Evolutionary conservation across 1,140 invertebrate species (phyloP).

Genomic region (Tetragonula clypearis): DNA sequence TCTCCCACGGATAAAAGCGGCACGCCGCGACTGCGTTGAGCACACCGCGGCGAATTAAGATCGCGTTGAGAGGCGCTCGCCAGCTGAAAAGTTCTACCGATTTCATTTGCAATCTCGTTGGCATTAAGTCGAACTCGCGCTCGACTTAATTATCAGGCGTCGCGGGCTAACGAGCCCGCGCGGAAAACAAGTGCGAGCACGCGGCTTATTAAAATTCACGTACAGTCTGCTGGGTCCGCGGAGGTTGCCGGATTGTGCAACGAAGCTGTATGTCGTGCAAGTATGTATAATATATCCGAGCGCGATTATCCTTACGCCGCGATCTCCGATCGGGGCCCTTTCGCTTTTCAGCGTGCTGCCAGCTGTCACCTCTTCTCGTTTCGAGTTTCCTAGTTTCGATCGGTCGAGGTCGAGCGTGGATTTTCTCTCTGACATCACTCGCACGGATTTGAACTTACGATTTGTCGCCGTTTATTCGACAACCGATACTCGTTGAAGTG

Average conservation of each 20-base stretch:
- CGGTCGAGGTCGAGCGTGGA: background rate
- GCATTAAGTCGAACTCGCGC: slow-evolving; percentile 35
- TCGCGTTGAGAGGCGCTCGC: slow-evolving; percentile 12
- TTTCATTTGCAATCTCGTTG: slow-evolving; percentile 46
- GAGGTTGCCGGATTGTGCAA: slow-evolving; percentile 45
- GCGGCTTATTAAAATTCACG: slow-evolving; percentile 61
- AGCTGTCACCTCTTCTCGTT: background rate
- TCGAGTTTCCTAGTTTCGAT: background rate
- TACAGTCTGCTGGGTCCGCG: slow-evolving; percentile 49
- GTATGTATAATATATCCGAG: slow-evolving; percentile 14
- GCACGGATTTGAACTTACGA: background rate
- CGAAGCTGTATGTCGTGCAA: slow-evolving; percentile 30
- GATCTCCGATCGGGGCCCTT: slow-evolving; percentile 56
- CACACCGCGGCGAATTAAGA: background rate
- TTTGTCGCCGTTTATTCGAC: too few relatives aligned
- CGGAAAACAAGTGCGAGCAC: slow-evolving; percentile 22
- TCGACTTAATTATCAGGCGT: slow-evolving; percentile 27
- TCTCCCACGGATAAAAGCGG: slow-evolving; percentile 13
- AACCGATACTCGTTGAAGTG: too few relatives aligned
- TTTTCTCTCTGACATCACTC: background rate
- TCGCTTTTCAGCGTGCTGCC: slow-evolving; percentile 52
- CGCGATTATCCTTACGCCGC: slow-evolving; percentile 54
- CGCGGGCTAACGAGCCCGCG: slow-evolving; percentile 25
- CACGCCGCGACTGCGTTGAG: background rate
- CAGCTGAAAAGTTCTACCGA: background rate